Base-by-base conservation (phyloP, 2,888 invertebrate species). In the Tetragonisca angustula region DNA sequence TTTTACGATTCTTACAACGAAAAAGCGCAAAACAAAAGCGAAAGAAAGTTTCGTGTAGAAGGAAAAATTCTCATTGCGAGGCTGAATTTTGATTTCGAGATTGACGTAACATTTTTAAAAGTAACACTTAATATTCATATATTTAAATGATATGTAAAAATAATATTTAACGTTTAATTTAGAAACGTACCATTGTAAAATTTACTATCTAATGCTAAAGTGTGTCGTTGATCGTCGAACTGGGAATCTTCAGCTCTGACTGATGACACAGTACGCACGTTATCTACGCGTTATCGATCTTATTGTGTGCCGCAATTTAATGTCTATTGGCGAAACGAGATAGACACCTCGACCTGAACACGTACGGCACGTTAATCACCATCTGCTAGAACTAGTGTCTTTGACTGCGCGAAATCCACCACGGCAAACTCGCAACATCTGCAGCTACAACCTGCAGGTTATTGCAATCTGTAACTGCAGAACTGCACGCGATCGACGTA, bases 351-450 rank as follows among this genome's bases (percentile, higher is more conserved):
- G 74, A 70, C 59, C 52, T 27, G 70, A 70, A 49, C 70, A 13
- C 50, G 65, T 70, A 68, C 68, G 56, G 36, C 56, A 62, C 68
- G 72, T 87, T 87, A 74, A 87, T 87, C 71, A 69, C 71, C 65
- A 69, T 78, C 68, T 11, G 61, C 49, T 56, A 59, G 59, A 56
- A 83, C 67, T 43, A 9, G 72, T 70, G 56, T 77, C 78, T 70
- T 76, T 74, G 70, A 52, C 67, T 67, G 43, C n/a, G 52, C 64
- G 69, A 56, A 59, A 74, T 79, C 27, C 54, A 24, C 50, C 65
- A 27, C 17, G 36, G 71, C 62, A 85, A 78, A 78, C 70, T 52
- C 59, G 74, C 80, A 85, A 85, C 78, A 43, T 43, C 43, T 43
- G 43, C 32, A 32, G 72, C 78, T 54, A 71, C 59, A 65, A 78